Evolutionary conservation across 2,113 vertebrate genomes (phyloP).

Genomic region (Anas platyrhynchos): DNA sequence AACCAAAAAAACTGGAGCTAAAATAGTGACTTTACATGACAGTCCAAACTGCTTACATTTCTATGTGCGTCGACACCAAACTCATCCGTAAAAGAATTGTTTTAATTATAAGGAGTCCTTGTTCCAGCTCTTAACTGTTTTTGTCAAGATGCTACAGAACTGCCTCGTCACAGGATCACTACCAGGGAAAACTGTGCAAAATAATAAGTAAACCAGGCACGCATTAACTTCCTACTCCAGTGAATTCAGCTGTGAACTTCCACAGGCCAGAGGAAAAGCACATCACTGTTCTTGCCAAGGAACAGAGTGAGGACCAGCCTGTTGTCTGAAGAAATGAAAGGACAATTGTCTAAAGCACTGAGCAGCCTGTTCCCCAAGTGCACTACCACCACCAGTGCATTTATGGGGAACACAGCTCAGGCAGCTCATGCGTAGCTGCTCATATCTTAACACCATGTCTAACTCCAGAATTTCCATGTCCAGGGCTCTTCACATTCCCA

Average conservation of each 20-base stretch:
- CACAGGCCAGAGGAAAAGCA: not conserved
- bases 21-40: not conserved
- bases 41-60: not conserved
- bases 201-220: not conserved
- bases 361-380: not conserved
- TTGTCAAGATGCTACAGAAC: not conserved
- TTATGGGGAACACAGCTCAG: not conserved
- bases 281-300: constrained; percentile 3
- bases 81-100: not conserved
- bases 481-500: not conserved
- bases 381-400: fast-evolving
- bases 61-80: not conserved
- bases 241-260: constrained; percentile 10
- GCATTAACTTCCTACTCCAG: not conserved
- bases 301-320: not conserved
- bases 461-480: not conserved
- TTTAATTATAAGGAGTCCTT: not conserved
- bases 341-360: not conserved
- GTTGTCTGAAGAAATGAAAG: not conserved
- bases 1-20: not conserved
- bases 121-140: not conserved
- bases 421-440: not conserved
- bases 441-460: not conserved
- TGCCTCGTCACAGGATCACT: not conserved
- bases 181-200: not conserved